Conservation (phyloP, 2,797 vertebrate species). For the Gila robusta region DNA sequence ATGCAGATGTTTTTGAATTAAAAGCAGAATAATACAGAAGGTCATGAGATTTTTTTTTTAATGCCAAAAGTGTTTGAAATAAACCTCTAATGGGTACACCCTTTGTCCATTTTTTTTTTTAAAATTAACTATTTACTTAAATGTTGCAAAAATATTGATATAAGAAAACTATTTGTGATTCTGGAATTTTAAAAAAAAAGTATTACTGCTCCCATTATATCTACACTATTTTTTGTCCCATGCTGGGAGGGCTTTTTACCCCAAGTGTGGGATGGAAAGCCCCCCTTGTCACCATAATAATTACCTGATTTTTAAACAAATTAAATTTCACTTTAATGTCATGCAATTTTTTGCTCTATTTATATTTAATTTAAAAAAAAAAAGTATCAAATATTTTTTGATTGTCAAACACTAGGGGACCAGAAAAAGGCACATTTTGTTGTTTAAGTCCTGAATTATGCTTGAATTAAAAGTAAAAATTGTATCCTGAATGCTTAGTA, state of each 20-base stretch:
- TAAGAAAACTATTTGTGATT: background rate
- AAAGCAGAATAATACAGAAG: background rate
- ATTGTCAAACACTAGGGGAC: background rate
- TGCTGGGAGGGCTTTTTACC: background rate
- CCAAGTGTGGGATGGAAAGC: background rate
- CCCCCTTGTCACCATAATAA: background rate
- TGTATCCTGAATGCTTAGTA: background rate
- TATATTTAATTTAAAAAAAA: background rate
- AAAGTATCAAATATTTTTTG: background rate
- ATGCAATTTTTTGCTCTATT: background rate
- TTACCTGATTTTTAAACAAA: background rate
- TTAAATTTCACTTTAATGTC: background rate
- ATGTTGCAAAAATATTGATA: background rate
- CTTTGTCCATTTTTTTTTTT: background rate
- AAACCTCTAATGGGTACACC: background rate
- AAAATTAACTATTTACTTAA: background rate
- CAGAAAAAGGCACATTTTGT: background rate
- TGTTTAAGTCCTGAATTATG: background rate
- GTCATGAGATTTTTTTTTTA: background rate
- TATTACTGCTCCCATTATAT: background rate
- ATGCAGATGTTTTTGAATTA: background rate
- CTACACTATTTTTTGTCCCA: background rate
- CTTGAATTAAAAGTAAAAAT: background rate
- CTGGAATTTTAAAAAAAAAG: background rate
- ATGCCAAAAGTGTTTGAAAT: background rate